A percentile compares a stretch with the other conserved stretches of the same genome.
phyloP scores from a whole-genome alignment of 2,888 invertebrate genomes.

The Orthosia gothica region DNA sequence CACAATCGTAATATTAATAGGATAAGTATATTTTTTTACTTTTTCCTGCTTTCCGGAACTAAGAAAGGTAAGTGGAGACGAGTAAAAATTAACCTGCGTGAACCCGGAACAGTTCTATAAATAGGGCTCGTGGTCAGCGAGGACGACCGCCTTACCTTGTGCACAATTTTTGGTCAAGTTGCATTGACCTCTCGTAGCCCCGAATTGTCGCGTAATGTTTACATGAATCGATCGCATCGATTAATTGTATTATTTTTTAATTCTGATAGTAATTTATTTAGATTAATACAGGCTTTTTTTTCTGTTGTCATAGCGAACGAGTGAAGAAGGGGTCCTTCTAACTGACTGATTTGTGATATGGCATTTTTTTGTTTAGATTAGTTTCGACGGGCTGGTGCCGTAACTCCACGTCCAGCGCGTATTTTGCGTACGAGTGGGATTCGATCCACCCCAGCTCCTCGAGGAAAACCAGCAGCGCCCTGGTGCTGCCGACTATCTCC shows the following conservation, averaged over 20 bases:
- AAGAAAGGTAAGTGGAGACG: constrained; percentile 22
- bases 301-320: no score
- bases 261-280: not conserved
- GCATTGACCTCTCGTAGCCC: constrained; percentile 39
- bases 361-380: no score
- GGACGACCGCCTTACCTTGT: constrained; percentile 20
- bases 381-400: no score
- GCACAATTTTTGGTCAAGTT: constrained; percentile 13
- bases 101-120: constrained; percentile 46
- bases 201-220: not conserved
- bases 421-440: no score
- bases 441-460: no score
- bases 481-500: no score
- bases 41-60: constrained; percentile 14
- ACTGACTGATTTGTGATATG: no score
- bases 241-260: not conserved
- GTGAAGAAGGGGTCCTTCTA: no score
- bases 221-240: not conserved
- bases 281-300: no score
- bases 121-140: constrained; percentile 10
- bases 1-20: no score
- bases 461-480: no score
- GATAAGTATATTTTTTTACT: not conserved
- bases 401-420: no score
- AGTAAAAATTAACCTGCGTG: constrained; percentile 17